Conservation (phyloP, 2,797 vertebrate genomes). For the Semotilus atromaculatus region DNA sequence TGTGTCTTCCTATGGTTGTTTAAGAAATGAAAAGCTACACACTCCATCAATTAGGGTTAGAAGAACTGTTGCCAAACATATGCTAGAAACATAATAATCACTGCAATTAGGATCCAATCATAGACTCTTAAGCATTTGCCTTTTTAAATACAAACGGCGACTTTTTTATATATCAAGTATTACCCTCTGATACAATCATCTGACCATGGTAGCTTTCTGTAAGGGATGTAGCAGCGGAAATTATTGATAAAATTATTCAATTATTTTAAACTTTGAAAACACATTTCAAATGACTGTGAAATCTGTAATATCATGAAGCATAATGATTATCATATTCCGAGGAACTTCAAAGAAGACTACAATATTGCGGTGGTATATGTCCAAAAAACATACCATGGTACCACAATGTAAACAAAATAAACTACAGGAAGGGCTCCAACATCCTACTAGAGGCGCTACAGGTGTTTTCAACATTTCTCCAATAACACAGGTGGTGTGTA, state of each 20-base stretch:
- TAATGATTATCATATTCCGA: not conserved
- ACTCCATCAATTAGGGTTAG: no score
- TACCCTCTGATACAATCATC: not conserved
- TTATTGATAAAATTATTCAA: not conserved
- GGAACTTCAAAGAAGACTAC: not conserved
- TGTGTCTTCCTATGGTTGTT: no score
- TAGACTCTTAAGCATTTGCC: no score
- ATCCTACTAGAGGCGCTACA: slow-evolving; percentile 24
- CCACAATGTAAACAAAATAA: slow-evolving; percentile 1
- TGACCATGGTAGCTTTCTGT: not conserved
- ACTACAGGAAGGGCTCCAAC: slow-evolving; percentile 16
- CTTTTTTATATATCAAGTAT: not conserved
- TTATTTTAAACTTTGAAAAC: not conserved
- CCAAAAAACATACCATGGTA: not conserved
- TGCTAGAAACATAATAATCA: no score
- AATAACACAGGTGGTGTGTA: slow-evolving; percentile 42
- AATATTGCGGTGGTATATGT: not conserved
- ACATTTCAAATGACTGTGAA: not conserved
- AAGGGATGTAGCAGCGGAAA: not conserved
- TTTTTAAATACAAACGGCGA: no score
- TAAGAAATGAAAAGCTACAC: no score
- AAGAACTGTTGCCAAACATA: no score
- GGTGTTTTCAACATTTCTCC: slow-evolving; percentile 35
- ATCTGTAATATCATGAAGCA: not conserved
- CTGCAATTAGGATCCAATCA: no score